Evolutionary conservation across 1,140 invertebrate genomes (phyloP), one percentile per base, ranked within the genome.

Genomic region (Tetragonula clypearis): DNA sequence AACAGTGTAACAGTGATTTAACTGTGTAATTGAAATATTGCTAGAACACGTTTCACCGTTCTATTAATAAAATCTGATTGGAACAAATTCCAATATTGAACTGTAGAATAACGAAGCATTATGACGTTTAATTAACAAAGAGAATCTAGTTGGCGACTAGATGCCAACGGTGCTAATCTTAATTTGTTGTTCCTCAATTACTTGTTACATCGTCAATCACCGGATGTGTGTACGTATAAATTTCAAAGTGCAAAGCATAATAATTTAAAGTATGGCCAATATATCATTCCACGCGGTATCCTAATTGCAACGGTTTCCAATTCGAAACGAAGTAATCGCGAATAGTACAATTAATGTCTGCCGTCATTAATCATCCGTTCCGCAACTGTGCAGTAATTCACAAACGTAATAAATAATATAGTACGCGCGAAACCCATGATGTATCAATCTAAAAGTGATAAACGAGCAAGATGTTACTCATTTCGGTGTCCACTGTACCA

Each of bases 401-500:
- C 26, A 73, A 73, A 66, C 53, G 80, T 26, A 73, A 73, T 73
- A 73, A 73, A 55, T 73, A n/a, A 26, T 74, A 56, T 23, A 53
- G 72, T 30, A 23, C 49, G 74, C 49, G 35, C 26, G 56, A 30
- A 66, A 82, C 55, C 65, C 60, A 30, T 53, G 41, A 53, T 76
- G 80, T 66, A 82, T 82, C 80, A 82, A 82, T 82, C 80, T 55
- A 82, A 82, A 82, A 30, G 62, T 82, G 80, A 82, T 76, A 66
- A 82, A 82, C 60, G 73, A 82, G 80, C 80, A 82, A 82, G 80
- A 82, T 82, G 80, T 30, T 82, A 30, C 72, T 82, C 73, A 56
- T 35, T 66, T 65, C 49, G 12, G 5, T 76, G 49, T 60, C 62
- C 49, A 55, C 49, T 55, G 21, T 76, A 76, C 75, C 49, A 19